phyloP scores from a whole-genome alignment of 2,797 vertebrate genomes.

The Megalops cyprinoides region DNA sequence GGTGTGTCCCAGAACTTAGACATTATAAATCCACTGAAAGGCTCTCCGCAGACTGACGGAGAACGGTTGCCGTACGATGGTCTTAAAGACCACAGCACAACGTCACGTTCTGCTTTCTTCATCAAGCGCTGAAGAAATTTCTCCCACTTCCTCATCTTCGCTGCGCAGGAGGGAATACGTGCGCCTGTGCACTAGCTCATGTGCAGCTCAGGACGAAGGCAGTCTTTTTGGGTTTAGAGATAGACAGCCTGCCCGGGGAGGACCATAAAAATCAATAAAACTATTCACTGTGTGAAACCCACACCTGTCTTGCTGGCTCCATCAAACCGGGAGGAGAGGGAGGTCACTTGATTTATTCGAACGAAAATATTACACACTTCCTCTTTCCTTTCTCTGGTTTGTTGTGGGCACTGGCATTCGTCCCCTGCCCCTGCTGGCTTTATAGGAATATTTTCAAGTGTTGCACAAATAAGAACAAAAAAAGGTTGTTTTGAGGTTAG shows the following conservation, averaged over 20 bases:
- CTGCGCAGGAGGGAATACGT: background rate
- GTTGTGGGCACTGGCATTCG: background rate
- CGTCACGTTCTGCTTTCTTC: background rate
- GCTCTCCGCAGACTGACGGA: constrained; percentile 5
- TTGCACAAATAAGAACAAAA: constrained; percentile 1
- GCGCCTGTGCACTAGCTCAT: background rate
- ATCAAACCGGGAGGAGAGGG: constrained; percentile 30
- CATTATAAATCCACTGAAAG: background rate
- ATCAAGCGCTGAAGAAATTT: background rate
- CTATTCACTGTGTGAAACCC: constrained; percentile 47
- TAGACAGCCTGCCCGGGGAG: constrained; percentile 25
- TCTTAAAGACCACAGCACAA: background rate
- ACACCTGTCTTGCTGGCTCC: constrained; percentile 42
- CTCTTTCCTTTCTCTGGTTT: constrained; percentile 30
- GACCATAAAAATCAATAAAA: constrained; percentile 44
- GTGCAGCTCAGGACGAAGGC: background rate
- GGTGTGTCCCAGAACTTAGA: constrained; percentile 14
- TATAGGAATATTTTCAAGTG: background rate
- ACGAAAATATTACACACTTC: constrained; percentile 4
- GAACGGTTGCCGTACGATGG: background rate
- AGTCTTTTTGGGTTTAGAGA: constrained; percentile 18
- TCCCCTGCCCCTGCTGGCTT: background rate
- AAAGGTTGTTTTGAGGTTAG: constrained; percentile 19
- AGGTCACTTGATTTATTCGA: constrained; percentile 5
- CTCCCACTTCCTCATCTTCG: background rate